These are phyloP conservation scores for Notodonta dromedarius DNA, from an alignment of 2,888 invertebrate genomes.

Conservation along the genomic window DNA sequence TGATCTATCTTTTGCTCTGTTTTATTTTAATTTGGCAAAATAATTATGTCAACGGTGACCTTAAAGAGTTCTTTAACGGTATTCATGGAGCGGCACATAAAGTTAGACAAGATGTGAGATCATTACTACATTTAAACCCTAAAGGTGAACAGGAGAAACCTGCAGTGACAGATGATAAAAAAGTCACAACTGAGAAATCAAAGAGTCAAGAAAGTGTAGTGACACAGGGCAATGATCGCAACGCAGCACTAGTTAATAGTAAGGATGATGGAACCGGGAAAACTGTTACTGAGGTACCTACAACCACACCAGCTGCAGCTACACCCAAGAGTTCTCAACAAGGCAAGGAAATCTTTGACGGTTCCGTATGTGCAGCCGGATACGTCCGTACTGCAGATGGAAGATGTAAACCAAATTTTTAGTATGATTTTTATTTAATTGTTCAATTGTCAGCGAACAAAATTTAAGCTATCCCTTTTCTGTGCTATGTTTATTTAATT, in stretches of 20 bases:
- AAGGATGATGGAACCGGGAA: neutral
- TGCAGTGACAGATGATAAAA: neutral
- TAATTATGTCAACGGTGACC: slow-evolving; percentile 43
- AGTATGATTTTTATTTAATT: neutral
- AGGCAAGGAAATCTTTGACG: slow-evolving; percentile 63
- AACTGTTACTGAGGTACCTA: slow-evolving; percentile 17
- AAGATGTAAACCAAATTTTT: slow-evolving; percentile 61
- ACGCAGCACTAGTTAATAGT: neutral
- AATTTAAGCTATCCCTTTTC: too few species aligned
- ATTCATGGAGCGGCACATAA: slow-evolving; percentile 44
- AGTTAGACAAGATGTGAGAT: slow-evolving; percentile 44
- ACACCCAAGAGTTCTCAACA: slow-evolving; percentile 39
- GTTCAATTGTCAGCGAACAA: neutral
- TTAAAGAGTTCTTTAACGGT: slow-evolving; percentile 45
- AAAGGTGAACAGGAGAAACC: slow-evolving; percentile 20
- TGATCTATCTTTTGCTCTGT: slow-evolving; percentile 44
- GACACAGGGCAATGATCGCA: neutral
- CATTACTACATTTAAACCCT: slow-evolving; percentile 36
- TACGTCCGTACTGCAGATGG: slow-evolving; percentile 64
- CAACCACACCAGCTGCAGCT: slow-evolving; percentile 22
- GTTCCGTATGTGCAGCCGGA: slow-evolving; percentile 55
- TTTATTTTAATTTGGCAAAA: slow-evolving; percentile 38
- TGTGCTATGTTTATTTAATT: too few species aligned
- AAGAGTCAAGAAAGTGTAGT: neutral
- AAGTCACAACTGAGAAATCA: neutral